Evolutionary conservation across 2,113 vertebrate species (phyloP).

Genomic region (Dolichallabes microphthalmus): DNA sequence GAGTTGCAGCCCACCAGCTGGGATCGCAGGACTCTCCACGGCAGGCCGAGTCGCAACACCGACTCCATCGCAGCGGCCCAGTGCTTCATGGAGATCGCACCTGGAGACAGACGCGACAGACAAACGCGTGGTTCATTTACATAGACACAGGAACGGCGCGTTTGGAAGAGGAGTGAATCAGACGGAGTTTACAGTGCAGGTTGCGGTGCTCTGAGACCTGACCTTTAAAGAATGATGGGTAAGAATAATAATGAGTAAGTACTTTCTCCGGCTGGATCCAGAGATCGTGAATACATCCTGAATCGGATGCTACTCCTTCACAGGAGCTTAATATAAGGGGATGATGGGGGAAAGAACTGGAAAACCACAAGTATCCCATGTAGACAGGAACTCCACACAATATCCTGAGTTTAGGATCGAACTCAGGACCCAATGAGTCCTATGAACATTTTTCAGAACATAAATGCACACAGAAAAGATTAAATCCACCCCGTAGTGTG

Average conservation of each 20-base stretch:
- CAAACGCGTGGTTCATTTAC: too few relatives aligned
- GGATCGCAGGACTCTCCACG: constrained; percentile 84
- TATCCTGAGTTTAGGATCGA: neutral
- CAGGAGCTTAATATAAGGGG: too few relatives aligned
- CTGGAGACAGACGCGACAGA: constrained; percentile 54
- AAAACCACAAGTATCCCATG: neutral
- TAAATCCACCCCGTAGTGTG: neutral
- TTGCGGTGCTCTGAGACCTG: too few relatives aligned
- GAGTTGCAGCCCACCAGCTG: constrained; percentile 70
- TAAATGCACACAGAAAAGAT: neutral
- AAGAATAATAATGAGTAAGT: neutral
- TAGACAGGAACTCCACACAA: neutral
- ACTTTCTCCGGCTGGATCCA: neutral
- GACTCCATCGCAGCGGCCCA: constrained; percentile 83
- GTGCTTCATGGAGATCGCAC: constrained; percentile 71
- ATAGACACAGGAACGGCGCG: too few relatives aligned
- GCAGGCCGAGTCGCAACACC: constrained; percentile 79
- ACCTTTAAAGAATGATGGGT: neutral
- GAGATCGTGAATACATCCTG: neutral
- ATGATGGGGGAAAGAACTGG: neutral
- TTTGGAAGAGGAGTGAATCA: too few relatives aligned
- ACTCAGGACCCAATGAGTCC: too few relatives aligned
- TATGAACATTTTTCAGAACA: too few relatives aligned
- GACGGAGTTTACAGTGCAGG: too few relatives aligned
- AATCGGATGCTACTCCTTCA: too few relatives aligned